Evolutionary conservation across 2,888 invertebrate genomes (phyloP), one percentile per base, ranked within the genome.

Genomic region (Tryphoninae sp.): DNA sequence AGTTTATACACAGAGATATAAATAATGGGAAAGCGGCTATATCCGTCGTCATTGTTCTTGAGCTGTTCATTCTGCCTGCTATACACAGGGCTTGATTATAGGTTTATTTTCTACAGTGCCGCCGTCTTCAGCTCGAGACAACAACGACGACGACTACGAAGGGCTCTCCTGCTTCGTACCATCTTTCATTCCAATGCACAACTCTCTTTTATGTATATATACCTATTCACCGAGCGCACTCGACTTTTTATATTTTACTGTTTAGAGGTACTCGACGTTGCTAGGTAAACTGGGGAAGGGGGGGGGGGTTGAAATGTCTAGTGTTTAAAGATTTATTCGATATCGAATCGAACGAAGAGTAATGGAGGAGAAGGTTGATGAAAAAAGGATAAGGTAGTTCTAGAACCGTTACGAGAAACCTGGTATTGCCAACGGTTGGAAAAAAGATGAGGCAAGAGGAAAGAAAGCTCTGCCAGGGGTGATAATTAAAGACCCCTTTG

Each of bases 401-500:
- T 33, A 42, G 53, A 42, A 69, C 78, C 69, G 72, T 68, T 67
- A 42, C 11, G 67, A 72, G 33, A 76, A 59, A 55, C 67, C 64
- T 68, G 23, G 72, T 58, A 73, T 62, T 16, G 49, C 40, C 19
- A 22, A 49, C 26, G 45, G 73, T 51, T 13, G 59, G 55, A 42
- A 11, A 42, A 42, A 26, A 55, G 62, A 33, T 13, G 16, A 40
- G 61, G 51, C 8, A n/a, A 26, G 11, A 13, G 19, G 42, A 19
- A 19, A 23, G 71, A 51, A 53, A 49, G 55, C n/a, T 11, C 65
- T 45, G 49, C 16, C 40, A 26, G 62, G 73, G 49, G 68, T 65
- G 78, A 78, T 74, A 81, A 81, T 81, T 73, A 78, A 77, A 78
- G 81, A 53, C 58, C 55, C 59, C 58, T 78, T 81, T 81, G 81